A percentile compares a stretch with the other conserved stretches of the same genome.
Conservation (phyloP, 2,797 vertebrate species). For the Ceryle rudis region DNA sequence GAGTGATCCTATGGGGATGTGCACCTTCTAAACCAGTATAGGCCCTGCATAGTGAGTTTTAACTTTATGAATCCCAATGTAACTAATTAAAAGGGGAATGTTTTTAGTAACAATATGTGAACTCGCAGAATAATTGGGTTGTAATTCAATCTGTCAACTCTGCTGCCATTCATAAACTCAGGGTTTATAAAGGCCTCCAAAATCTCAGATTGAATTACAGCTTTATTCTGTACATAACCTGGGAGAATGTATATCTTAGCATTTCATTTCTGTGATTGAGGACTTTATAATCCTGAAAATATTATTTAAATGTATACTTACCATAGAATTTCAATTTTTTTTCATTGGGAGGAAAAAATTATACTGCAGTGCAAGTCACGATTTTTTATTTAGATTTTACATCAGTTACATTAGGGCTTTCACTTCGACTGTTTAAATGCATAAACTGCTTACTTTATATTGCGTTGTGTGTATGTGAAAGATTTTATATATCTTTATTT, state of each 20-base stretch:
- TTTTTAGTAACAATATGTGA: constrained; percentile 21
- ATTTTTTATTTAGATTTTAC: not conserved
- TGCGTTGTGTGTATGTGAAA: not conserved
- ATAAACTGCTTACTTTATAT: not conserved
- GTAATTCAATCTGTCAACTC: constrained; percentile 41
- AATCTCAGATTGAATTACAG: constrained; percentile 42
- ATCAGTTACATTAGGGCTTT: not conserved
- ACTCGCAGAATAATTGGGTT: constrained; percentile 35
- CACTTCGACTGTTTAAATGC: not conserved
- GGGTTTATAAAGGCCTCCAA: constrained; percentile 30
- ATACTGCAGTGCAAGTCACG: not conserved
- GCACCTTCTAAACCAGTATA: not conserved
- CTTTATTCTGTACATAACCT: constrained; percentile 23
- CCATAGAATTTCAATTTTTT: not conserved
- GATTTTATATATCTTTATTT: not conserved
- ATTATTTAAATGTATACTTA: constrained; percentile 5
- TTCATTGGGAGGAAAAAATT: not conserved
- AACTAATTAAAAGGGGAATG: constrained; percentile 53
- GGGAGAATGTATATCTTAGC: not conserved
- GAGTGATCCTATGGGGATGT: not conserved
- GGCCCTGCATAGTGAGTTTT: not conserved
- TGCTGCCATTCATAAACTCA: constrained; percentile 50
- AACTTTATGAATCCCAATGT: constrained; percentile 23
- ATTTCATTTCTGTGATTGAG: constrained; percentile 1
- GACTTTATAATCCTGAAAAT: constrained; percentile 18